Evolutionary conservation across 2,888 invertebrate genomes (phyloP).

Genomic region (Apotomis turbidana): DNA sequence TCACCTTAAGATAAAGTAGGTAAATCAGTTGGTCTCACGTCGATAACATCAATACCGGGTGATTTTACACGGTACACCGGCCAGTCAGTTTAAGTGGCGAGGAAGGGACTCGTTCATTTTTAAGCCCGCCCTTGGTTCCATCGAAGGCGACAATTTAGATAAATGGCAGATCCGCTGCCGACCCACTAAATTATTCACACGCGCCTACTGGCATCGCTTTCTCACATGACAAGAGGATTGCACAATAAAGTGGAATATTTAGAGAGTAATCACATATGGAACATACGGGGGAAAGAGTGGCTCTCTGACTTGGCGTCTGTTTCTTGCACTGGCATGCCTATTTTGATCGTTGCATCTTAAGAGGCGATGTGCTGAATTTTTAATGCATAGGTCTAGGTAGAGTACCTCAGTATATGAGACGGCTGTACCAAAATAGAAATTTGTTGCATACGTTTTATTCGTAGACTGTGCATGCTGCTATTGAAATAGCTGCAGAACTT

Average conservation of each 20-base stretch:
- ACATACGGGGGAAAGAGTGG: conserved; percentile 60
- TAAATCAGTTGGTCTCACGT: too few species aligned
- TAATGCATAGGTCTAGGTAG: neutral
- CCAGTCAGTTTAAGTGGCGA: conserved; percentile 59
- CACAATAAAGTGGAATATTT: conserved; percentile 79
- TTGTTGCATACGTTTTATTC: neutral
- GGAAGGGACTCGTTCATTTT: conserved; percentile 73
- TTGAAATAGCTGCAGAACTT: too few species aligned
- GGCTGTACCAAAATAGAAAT: neutral
- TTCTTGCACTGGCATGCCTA: conserved; percentile 60
- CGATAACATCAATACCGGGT: neutral
- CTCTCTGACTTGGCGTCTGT: conserved; percentile 52
- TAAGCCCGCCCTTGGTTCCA: conserved; percentile 64
- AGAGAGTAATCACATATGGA: conserved; percentile 76
- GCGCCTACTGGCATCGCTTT: conserved; percentile 66
- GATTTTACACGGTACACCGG: conserved; percentile 48
- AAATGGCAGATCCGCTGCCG: conserved; percentile 75
- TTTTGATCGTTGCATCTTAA: conserved; percentile 55
- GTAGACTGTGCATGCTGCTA: too few species aligned
- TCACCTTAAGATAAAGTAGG: too few species aligned
- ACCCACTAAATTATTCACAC: conserved; percentile 75
- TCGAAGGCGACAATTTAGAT: conserved; percentile 76
- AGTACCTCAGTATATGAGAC: too few species aligned
- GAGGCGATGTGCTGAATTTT: conserved; percentile 26
- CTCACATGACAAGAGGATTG: conserved; percentile 75